phyloP scores from a whole-genome alignment of 2,888 invertebrate genomes.

The Ophonus ardosiacus region DNA sequence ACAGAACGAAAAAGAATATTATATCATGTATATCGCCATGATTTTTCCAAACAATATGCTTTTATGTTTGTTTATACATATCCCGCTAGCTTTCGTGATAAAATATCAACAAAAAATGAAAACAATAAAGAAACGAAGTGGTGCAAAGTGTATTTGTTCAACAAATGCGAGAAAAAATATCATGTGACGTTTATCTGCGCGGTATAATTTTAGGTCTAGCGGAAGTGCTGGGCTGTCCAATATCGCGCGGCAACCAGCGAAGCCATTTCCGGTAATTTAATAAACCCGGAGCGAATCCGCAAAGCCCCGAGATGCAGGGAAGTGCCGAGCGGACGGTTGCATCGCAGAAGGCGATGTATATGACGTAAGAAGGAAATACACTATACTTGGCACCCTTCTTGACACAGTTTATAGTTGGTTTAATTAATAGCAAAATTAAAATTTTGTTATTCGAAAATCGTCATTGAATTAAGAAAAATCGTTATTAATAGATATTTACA shows the following conservation, averaged over 20 bases:
- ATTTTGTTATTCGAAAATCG: too few relatives aligned
- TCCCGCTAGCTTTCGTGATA: constrained; percentile 4
- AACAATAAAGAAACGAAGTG: constrained; percentile 33
- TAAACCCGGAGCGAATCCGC: constrained; percentile 2
- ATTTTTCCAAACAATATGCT: constrained; percentile 33
- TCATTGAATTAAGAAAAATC: too few relatives aligned
- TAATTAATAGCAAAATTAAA: too few relatives aligned
- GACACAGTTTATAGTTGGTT: too few relatives aligned
- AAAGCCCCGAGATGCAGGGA: not conserved
- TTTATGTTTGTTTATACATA: constrained; percentile 38
- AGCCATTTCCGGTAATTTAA: constrained; percentile 34
- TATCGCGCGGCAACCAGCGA: constrained; percentile 12
- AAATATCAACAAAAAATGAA: constrained; percentile 42
- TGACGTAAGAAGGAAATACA: too few relatives aligned
- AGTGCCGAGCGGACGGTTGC: not conserved
- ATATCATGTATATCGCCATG: constrained; percentile 28
- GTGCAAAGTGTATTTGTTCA: constrained; percentile 32
- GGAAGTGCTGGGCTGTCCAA: constrained; percentile 35
- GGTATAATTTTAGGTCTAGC: constrained; percentile 11
- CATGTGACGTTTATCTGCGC: constrained; percentile 44
- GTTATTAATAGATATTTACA: too few relatives aligned
- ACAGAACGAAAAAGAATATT: constrained; percentile 9
- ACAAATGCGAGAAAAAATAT: constrained; percentile 54
- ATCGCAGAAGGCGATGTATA: not conserved
- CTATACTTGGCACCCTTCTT: too few relatives aligned